Evolutionary conservation across 2,888 invertebrate genomes (phyloP).

Genomic region (Xanthia icteritia): DNA sequence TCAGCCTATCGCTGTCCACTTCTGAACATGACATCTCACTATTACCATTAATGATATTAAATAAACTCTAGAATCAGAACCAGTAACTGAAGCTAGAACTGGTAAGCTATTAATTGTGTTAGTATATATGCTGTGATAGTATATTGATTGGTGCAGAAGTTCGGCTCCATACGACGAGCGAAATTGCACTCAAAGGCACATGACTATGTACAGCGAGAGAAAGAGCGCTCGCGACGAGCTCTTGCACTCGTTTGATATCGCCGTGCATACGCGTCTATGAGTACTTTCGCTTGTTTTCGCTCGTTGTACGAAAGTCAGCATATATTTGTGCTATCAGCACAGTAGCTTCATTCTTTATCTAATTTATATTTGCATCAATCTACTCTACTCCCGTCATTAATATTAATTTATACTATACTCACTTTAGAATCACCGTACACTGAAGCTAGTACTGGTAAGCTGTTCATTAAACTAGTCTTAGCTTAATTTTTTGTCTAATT

Average conservation of each 20-base stretch:
- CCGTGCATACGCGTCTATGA: background rate
- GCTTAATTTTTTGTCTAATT: no score
- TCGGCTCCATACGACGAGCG: background rate
- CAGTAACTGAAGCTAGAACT: background rate
- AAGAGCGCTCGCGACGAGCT: background rate
- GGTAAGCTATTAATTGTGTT: background rate
- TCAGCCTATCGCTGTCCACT: background rate
- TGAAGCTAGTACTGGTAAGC: background rate
- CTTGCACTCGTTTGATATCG: background rate
- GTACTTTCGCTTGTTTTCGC: background rate
- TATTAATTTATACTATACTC: background rate
- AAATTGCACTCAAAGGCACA: background rate
- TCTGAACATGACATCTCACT: background rate
- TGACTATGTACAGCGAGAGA: background rate
- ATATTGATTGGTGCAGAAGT: background rate
- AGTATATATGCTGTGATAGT: no score
- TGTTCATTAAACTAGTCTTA: no score
- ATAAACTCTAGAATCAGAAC: constrained; percentile 14
- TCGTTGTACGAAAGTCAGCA: background rate
- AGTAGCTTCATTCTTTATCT: background rate
- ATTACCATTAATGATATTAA: background rate
- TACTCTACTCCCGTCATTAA: background rate
- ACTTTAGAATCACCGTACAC: background rate
- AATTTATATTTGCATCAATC: background rate
- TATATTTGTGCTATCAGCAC: background rate